Evolutionary conservation across 2,113 vertebrate species (phyloP), one percentile per base, ranked within the genome.

Genomic region (Hirundichthys speculiger): DNA sequence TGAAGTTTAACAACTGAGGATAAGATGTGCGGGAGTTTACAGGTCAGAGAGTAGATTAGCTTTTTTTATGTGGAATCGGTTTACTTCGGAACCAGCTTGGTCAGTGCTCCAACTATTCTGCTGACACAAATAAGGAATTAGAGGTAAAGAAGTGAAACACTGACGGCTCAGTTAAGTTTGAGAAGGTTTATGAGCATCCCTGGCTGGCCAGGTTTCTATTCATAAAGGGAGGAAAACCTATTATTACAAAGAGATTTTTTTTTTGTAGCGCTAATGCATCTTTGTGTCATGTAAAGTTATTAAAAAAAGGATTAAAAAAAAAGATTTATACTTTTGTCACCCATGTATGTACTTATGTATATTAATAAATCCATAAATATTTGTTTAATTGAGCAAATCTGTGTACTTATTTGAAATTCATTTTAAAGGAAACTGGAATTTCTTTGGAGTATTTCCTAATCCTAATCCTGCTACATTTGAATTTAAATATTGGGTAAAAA

Each of bases 191-290:
- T 70, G 56, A 77, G 79, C 65, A 73, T 71, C 77, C 69, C 92
- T 93, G 92, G 93, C 93, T 81, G 93, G 92, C 90, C 93, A 86
- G 92, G 87, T 77, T 83, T 86, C 73, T 63, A 13, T 53, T 78
- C 59, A 62, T 30, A 68, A 74, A 77, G 42, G 43, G 51, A 80
- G 59, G 67, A 78, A 14, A 57, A 56, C n/a, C 64, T 60, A 50
- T 66, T 52, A 56, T 62, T 6, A 78, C 30, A 20, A 53, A 34
- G 30, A 85, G 53, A 47, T 55, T 9, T 63, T 38, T 55, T 25
- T 41, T 5, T 46, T n/a, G 50, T 18, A 56, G n/a, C 59, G 21
- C 45, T 42, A 57, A 63, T 56, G 52, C 41, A 65, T 79, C 18
- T 59, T 70, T 75, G 53, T 81, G 73, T 72, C 47, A 68, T 63